Evolutionary conservation across 2,797 vertebrate species (phyloP), one percentile per base, ranked within the genome.

Genomic region (Streptopelia turtur): DNA sequence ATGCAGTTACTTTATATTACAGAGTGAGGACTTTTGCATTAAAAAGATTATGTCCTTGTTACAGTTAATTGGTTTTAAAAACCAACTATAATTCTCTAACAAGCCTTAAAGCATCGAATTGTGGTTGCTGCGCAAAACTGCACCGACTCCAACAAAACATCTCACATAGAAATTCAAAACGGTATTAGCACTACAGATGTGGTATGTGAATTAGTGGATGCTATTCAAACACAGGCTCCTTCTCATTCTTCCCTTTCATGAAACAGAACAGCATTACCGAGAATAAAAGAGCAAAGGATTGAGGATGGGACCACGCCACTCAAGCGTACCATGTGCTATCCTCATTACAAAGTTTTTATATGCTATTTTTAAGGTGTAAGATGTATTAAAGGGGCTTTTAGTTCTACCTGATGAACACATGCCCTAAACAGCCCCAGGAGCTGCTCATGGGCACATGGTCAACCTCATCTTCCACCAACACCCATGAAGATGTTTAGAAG

Each of bases 1-100:
- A 79, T n/a, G 77, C 66, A 94, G 87, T 79, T 95, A 87, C 68
- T 94, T 91, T 43, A 37, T 69, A 87, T 35, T 95, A 84, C 17
- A 53, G 83, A 91, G 56, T 6, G 72, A 93, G 52, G 79, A 72
- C 76, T 93, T 87, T 2, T 63, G 59, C 59, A 81, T 84, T 88
- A 88, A 76, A 94, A 95, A 95, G 85, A 94, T 95, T 78, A 95
- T n/a, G 74, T 80, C 85, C 87, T 92, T 88, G 86, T 92, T 97
- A 91, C 77, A 90, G 76, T 82, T 97, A 95, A 96, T 93, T 89
- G 70, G 53, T 85, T 94, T 95, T 83, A 89, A 95, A 96, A 91
- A 28, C 61, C 94, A 91, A 79, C 87, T 71, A 3, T 72, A 95
- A 96, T 91, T 95, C 89, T 84, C 21, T 56, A 92, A 92, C 33